These are phyloP conservation scores for Lasius fuliginosus DNA, from an alignment of 2,888 invertebrate genomes.

Conservation along the genomic window DNA sequence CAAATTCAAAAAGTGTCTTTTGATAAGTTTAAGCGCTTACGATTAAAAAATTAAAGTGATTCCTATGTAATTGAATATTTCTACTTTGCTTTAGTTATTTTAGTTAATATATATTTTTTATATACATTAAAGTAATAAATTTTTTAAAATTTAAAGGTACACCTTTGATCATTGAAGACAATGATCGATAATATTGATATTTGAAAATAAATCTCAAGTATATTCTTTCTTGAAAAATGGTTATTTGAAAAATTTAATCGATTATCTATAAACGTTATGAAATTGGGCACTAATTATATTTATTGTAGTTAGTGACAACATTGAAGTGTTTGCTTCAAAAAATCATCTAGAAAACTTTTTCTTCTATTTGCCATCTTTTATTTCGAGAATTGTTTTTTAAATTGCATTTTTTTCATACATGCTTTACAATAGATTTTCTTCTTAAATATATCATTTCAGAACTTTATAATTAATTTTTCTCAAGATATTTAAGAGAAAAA, in stretches of 20 bases:
- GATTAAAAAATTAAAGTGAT: neutral
- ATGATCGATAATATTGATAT: neutral
- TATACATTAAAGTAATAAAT: neutral
- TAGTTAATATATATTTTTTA: neutral
- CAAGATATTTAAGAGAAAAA: too few species aligned
- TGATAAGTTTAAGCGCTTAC: neutral
- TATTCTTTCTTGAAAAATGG: neutral
- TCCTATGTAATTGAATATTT: neutral
- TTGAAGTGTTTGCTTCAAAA: too few species aligned
- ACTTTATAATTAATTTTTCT: too few species aligned
- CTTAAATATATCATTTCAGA: too few species aligned
- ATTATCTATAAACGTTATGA: neutral
- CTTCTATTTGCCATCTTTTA: too few species aligned
- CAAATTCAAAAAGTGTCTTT: neutral
- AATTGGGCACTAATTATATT: neutral
- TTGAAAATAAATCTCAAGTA: neutral
- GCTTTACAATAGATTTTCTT: too few species aligned
- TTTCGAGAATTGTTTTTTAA: too few species aligned
- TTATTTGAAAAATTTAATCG: neutral
- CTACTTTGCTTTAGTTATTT: neutral
- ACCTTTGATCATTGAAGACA: neutral
- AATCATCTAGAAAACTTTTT: too few species aligned
- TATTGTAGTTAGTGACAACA: too few species aligned
- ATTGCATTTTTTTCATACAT: too few species aligned
- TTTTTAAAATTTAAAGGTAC: neutral